phyloP scores from a whole-genome alignment of 2,113 vertebrate genomes.

The Leucoraja erinaceus region DNA sequence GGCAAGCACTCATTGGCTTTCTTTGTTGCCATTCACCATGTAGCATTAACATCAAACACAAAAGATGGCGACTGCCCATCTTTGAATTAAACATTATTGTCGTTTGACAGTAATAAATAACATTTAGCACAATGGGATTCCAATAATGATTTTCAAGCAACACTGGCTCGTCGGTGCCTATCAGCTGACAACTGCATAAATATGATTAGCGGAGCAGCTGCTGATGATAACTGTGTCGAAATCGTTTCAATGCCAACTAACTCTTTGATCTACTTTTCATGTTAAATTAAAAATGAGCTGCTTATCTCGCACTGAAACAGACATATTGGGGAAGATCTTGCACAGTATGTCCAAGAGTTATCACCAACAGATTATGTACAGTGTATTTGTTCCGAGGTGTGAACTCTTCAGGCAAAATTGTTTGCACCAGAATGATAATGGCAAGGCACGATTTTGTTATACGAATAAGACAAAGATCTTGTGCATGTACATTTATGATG shows the following conservation, averaged over 20 bases:
- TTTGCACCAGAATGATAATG: background rate
- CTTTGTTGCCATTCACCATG: conserved; percentile 76
- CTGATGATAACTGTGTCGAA: conserved; percentile 87
- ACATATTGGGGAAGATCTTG: background rate
- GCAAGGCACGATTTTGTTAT: background rate
- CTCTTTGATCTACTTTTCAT: conserved; percentile 74
- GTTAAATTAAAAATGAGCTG: conserved; percentile 45
- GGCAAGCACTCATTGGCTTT: conserved; percentile 69
- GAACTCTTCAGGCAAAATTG: background rate
- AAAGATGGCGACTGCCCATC: conserved; percentile 72
- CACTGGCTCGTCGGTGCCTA: conserved; percentile 78
- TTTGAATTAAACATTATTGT: conserved; percentile 93
- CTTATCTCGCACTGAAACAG: conserved; percentile 35
- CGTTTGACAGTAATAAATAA: conserved; percentile 97
- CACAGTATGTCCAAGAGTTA: background rate
- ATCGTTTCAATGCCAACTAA: conserved; percentile 66
- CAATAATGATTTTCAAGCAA: conserved; percentile 88
- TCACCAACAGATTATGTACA: background rate
- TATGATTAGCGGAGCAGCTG: conserved; percentile 91
- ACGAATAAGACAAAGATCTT: background rate
- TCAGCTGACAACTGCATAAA: conserved; percentile 85
- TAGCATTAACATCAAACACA: conserved; percentile 67
- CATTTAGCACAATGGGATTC: conserved; percentile 93
- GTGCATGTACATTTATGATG: background rate
- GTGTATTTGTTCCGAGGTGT: background rate